phyloP scores from a whole-genome alignment of 2,113 vertebrate species.

The Muscicapa adusta region DNA sequence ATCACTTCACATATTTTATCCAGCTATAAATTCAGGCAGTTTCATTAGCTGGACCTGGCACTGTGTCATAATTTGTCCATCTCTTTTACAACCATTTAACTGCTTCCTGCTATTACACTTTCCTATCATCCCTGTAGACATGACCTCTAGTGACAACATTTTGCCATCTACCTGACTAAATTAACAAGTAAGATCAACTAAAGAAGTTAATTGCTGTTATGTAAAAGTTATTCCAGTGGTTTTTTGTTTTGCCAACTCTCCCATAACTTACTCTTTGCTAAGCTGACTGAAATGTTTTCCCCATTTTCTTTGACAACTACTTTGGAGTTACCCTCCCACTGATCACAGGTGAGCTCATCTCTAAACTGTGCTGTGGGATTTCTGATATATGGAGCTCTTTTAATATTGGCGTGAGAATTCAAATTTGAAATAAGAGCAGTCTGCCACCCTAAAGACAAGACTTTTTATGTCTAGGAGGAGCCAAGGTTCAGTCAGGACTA shows the following conservation, averaged over 20 bases:
- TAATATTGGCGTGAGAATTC: not conserved
- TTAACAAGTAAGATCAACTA: not conserved
- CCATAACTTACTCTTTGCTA: not conserved
- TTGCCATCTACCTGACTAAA: not conserved
- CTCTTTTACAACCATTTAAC: not conserved
- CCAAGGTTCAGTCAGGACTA: not conserved
- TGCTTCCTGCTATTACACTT: not conserved
- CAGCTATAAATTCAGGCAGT: not conserved
- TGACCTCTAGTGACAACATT: not conserved
- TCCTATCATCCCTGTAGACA: not conserved
- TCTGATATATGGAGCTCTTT: not conserved
- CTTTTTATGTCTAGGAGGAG: not conserved
- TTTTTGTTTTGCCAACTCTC: not conserved
- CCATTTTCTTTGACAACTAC: not conserved
- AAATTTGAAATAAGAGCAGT: not conserved
- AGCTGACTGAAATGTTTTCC: not conserved
- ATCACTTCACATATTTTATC: not conserved
- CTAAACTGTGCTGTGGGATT: not conserved
- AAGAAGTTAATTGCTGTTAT: not conserved
- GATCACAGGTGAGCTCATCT: not conserved
- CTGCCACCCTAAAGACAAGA: not conserved
- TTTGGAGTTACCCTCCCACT: not conserved
- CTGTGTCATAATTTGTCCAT: not conserved
- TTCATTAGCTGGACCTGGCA: not conserved
- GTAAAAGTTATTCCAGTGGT: not conserved